These are phyloP conservation scores for Pollicipes pollicipes DNA, from an alignment of 1,140 invertebrate genomes.

Conservation along the genomic window DNA sequence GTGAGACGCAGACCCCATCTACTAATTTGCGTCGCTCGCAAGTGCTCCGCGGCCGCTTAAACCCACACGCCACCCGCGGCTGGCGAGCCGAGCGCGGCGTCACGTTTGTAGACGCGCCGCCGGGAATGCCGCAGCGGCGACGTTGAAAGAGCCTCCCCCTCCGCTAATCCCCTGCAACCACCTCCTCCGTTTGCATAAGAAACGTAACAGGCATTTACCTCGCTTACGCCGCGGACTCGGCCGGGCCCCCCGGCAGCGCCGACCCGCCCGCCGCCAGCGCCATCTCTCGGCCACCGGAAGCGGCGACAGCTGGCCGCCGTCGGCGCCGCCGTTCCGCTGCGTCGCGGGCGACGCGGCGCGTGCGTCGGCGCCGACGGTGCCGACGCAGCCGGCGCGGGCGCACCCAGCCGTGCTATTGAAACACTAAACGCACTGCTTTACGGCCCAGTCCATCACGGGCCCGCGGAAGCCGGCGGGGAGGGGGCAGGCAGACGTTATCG, in stretches of 20 bases:
- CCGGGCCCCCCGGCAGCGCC: too few species aligned
- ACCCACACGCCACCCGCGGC: background rate
- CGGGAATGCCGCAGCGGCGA: background rate
- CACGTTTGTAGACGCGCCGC: background rate
- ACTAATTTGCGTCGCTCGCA: background rate
- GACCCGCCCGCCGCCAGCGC: background rate
- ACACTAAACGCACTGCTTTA: background rate
- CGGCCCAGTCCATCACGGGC: background rate
- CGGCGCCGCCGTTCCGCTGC: background rate
- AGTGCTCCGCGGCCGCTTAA: background rate
- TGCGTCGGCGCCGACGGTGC: background rate
- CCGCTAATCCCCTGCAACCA: background rate
- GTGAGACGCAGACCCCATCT: too few species aligned
- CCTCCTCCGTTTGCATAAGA: background rate
- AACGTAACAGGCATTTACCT: too few species aligned
- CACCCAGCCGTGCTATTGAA: background rate
- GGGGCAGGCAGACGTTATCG: background rate
- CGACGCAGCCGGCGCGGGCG: too few species aligned
- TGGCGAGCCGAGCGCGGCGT: background rate
- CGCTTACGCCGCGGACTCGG: too few species aligned
- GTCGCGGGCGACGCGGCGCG: background rate
- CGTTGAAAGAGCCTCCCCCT: background rate
- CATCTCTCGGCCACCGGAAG: background rate
- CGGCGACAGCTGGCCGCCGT: background rate
- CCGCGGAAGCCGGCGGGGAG: too few species aligned